Evolutionary conservation across 2,113 vertebrate species (phyloP), one percentile per base, ranked within the genome.

Genomic region (Cololabis saira): DNA sequence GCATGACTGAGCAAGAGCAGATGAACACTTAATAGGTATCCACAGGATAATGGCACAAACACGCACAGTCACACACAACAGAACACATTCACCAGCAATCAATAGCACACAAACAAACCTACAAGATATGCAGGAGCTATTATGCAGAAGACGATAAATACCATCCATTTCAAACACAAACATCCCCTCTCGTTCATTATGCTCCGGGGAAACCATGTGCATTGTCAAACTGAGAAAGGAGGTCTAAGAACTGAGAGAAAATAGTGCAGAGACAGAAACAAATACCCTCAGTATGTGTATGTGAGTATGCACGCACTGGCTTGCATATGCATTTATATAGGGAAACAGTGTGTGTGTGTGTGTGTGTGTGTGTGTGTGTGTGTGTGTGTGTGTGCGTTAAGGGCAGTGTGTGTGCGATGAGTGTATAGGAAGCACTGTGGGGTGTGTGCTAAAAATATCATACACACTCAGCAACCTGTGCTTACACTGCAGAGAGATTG

Each of bases 1-100:
- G 89, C 89, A 87, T 87, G 89, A 90, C 87, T 86, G 90, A 88
- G 87, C 81, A 73, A 76, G 76, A 90, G 86, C 89, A 91, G 89
- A 91, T 88, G 87, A 86, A 90, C 89, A 83, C 86, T 89, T 90
- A 89, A 91, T 89, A 89, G 90, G 83, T 89, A 91, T 82, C 90
- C 86, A 89, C 89, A 87, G 89, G 89, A 89, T 80, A 84, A 86
- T 77, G 68, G 58, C 81, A 72, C 70, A 67, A 63, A 74, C 58
- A 67, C 45, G 74, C 58, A 74, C 55, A 58, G 49, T 61, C 48
- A 55, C 67, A 63, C 57, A 63, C 51, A 69, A 16, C 15, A 60
- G 17, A 70, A 55, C 60, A 57, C 71, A 66, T 64, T 76, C 68
- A 67, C 58, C 45, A 61, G 67, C 73, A 72, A 83, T 84, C 84